Conservation (phyloP, 1,140 invertebrate species). For the Trichonephila clavata region DNA sequence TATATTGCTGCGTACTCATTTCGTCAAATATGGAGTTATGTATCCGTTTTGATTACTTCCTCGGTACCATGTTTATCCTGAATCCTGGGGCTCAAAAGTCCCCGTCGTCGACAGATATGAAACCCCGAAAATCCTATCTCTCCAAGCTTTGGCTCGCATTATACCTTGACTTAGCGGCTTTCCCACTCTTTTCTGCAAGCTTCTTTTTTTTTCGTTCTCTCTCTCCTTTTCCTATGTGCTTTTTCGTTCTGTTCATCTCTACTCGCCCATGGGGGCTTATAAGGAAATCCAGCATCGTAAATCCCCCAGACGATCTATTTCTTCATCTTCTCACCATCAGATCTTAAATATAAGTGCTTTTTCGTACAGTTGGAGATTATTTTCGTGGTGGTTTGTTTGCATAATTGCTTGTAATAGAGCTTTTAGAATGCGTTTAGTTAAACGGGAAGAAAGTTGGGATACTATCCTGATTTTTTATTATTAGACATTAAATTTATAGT, state of each 20-base stretch:
- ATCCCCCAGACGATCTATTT: slow-evolving; percentile 56
- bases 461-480: too few relatives aligned
- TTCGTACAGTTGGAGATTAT: background rate
- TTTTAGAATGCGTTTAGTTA: too few relatives aligned
- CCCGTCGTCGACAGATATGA: slow-evolving; percentile 59
- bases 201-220: background rate
- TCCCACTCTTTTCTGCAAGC: background rate
- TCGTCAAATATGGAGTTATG: slow-evolving; percentile 56
- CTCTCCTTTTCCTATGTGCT: background rate
- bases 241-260: slow-evolving; percentile 17
- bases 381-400: background rate
- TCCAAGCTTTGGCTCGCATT: slow-evolving; percentile 43
- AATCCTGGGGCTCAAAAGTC: slow-evolving; percentile 26
- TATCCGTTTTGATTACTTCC: slow-evolving; percentile 72
- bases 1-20: slow-evolving; percentile 47
- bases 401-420: background rate
- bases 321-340: slow-evolving; percentile 44
- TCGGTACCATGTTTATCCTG: slow-evolving; percentile 46
- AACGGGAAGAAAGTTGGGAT: too few relatives aligned
- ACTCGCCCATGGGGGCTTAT: slow-evolving; percentile 14
- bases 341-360: slow-evolving; percentile 53
- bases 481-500: too few relatives aligned
- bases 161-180: slow-evolving; percentile 58
- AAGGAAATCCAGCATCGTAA: slow-evolving; percentile 52
- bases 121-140: slow-evolving; percentile 61